Conservation (phyloP, 2,888 invertebrate genomes). For the Drosophila greeni region DNA sequence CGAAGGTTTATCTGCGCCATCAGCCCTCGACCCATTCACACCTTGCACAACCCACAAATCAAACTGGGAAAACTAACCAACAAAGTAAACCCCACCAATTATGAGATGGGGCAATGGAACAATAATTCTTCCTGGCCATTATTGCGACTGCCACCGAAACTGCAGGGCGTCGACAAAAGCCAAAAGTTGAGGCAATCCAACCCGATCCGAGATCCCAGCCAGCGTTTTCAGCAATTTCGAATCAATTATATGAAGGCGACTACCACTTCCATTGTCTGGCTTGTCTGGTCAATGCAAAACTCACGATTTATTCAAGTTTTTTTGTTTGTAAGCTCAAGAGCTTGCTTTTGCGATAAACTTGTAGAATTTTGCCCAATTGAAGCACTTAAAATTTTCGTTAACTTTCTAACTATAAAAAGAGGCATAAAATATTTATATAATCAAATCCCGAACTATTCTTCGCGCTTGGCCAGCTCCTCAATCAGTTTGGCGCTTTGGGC, state of each 20-base stretch:
- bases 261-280: slow-evolving; percentile 44
- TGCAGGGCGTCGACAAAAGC: slow-evolving; percentile 53
- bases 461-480: slow-evolving; percentile 75
- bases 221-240: slow-evolving; percentile 58
- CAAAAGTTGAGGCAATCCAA: slow-evolving; percentile 60
- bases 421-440: background rate
- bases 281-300: slow-evolving; percentile 48
- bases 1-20: slow-evolving; percentile 27
- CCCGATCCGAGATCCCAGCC: slow-evolving; percentile 36
- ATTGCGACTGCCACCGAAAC: slow-evolving; percentile 39
- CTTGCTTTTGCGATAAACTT: slow-evolving; percentile 4
- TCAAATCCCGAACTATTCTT: slow-evolving; percentile 54
- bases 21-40: slow-evolving; percentile 28
- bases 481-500: slow-evolving; percentile 74
- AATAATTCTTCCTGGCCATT: slow-evolving; percentile 57
- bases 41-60: slow-evolving; percentile 41
- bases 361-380: slow-evolving; percentile 20
- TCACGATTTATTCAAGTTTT: slow-evolving; percentile 66
- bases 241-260: slow-evolving; percentile 61
- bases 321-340: slow-evolving; percentile 7
- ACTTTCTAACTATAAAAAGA: background rate
- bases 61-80: slow-evolving; percentile 31
- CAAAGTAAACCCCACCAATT: slow-evolving; percentile 47
- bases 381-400: slow-evolving; percentile 15
- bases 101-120: slow-evolving; percentile 52